Evolutionary conservation across 2,888 invertebrate species (phyloP), one percentile per base, ranked within the genome.

Genomic region (Mythimna loreyi): DNA sequence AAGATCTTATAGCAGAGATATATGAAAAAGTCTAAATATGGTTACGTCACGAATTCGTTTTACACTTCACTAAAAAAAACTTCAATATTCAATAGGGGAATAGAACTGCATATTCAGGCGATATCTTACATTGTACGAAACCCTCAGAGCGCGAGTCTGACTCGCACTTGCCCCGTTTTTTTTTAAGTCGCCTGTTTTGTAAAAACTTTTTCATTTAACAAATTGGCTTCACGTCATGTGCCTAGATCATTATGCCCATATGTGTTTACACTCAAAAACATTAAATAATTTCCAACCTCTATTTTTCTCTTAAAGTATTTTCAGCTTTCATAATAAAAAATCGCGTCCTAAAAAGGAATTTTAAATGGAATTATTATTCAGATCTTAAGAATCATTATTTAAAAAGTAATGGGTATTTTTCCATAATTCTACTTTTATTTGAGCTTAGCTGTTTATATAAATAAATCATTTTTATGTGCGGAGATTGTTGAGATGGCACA

Each of bases 381-480:
- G 53, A 60, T 70, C 43, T 62, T 58, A 36, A 11, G 11, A 50
- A 45, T 30, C 3, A 47, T 70, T 57, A 76, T 59, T 59, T 49
- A 28, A 43, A 19, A 49, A 23, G 49, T 59, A 25, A 47, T 53
- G 16, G 60, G 21, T 57, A 52, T 70, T 80, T 79, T 65, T 68
- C 61, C 40, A 58, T 56, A 59, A 58, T 62, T 2, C 23, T 55
- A 43, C 45, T 36, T 61, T 58, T 53, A 36, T 63, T 55, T 60
- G 28, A 52, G 47, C 55, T 36, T 79, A 64, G 60, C 47, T 82
- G 58, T 67, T 64, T 71, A 45, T 57, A 61, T 21, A 56, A 59
- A 71, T 69, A 59, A 71, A 74, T 72, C 60, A 70, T 58, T 78
- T 79, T 78, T 72, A 65, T 70, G 59, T 78, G 78, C 61, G 71